A percentile compares a stretch with the other conserved stretches of the same genome.
phyloP scores from a whole-genome alignment of 2,113 vertebrate genomes.

The Daubentonia madagascariensis region DNA sequence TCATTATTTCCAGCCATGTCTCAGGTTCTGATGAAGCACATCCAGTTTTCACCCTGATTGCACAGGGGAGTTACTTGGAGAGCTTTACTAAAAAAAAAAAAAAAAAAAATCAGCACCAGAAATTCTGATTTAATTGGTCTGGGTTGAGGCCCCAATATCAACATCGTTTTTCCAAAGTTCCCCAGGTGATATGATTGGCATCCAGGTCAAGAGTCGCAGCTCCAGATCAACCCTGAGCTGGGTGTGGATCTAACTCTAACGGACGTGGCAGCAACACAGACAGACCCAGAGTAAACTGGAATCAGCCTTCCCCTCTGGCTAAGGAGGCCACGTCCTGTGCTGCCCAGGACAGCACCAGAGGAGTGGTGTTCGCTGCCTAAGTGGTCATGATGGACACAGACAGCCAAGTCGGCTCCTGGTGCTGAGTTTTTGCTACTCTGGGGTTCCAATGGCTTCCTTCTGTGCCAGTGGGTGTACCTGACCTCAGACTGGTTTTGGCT shows the following conservation, averaged over 20 bases:
- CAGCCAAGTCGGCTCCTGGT: not conserved
- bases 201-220: not conserved
- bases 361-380: accelerated
- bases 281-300: accelerated
- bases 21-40: not conserved
- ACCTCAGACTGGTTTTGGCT: not conserved
- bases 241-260: accelerated
- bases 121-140: not conserved
- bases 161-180: accelerated
- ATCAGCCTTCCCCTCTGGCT: not conserved
- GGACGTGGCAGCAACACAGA: accelerated
- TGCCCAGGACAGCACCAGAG: too few species aligned
- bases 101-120: not conserved
- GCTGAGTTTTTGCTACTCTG: not conserved
- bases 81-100: not conserved
- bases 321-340: too few species aligned
- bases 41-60: not conserved
- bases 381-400: accelerated
- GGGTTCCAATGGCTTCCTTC: not conserved
- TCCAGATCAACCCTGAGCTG: not conserved
- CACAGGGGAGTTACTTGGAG: not conserved
- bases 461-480: accelerated
- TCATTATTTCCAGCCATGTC: not conserved
- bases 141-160: too few species aligned
- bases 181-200: not conserved